These are phyloP conservation scores for Blastomussa wellsi DNA, from an alignment of 92 coral and sea anemone genomes.

Conservation along the genomic window DNA sequence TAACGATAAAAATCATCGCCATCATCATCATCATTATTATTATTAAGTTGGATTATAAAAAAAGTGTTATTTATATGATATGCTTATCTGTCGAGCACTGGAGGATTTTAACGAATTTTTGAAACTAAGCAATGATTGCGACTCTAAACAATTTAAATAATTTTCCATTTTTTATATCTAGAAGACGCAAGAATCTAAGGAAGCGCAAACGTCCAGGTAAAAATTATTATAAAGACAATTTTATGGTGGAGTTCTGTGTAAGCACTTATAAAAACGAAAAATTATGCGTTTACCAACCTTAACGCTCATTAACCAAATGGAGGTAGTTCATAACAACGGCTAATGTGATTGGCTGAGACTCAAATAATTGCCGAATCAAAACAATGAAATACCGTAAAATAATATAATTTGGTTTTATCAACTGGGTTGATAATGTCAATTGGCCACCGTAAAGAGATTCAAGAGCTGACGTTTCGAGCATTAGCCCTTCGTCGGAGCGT, in stretches of 20 bases:
- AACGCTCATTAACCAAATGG: background rate
- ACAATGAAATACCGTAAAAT: too few species aligned
- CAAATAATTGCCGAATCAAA: background rate
- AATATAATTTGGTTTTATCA: too few species aligned
- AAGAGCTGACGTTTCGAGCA: too few species aligned
- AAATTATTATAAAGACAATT: background rate
- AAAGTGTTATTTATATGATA: too few species aligned
- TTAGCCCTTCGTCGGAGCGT: too few species aligned
- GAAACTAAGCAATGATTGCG: background rate
- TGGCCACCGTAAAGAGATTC: too few species aligned
- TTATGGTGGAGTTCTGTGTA: background rate
- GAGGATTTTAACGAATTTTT: background rate
- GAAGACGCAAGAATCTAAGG: background rate
- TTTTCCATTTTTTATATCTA: background rate
- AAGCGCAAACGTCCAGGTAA: conserved; percentile 28
- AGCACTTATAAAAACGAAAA: too few species aligned
- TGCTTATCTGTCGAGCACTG: background rate
- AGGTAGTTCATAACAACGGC: background rate
- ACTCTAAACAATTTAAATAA: background rate
- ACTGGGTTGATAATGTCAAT: too few species aligned
- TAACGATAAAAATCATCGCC: background rate
- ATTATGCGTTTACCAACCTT: too few species aligned
- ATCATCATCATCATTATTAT: too few species aligned
- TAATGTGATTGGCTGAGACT: background rate
- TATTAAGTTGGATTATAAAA: too few species aligned